A percentile compares a stretch with the other conserved stretches of the same genome.
These are phyloP conservation scores for Babylonia areolata DNA, from an alignment of 1,140 invertebrate genomes.

Conservation along the genomic window DNA sequence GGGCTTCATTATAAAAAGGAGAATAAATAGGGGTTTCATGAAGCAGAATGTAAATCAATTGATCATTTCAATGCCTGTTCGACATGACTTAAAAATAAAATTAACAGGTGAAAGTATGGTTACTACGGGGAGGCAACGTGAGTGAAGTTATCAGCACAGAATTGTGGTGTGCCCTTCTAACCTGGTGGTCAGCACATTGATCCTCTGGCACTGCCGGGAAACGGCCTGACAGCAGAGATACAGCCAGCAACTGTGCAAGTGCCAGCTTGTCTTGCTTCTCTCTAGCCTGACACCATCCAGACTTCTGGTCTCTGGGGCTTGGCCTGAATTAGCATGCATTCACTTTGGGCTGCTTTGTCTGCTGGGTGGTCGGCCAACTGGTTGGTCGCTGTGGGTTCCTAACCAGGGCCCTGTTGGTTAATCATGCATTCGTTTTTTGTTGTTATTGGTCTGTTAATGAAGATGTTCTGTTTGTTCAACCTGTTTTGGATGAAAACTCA, in stretches of 20 bases:
- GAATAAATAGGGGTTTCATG: too few relatives aligned
- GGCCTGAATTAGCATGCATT: constrained; percentile 7
- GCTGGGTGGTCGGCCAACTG: not conserved
- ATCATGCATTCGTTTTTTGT: too few relatives aligned
- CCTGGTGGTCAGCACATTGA: not conserved
- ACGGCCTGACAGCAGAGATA: not conserved
- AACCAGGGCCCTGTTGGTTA: not conserved
- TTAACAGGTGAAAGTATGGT: too few relatives aligned
- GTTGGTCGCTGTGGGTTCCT: not conserved
- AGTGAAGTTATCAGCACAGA: too few relatives aligned
- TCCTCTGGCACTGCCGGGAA: not conserved
- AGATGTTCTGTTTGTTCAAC: too few relatives aligned
- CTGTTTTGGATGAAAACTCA: too few relatives aligned
- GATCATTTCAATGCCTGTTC: too few relatives aligned
- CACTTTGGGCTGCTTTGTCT: not conserved
- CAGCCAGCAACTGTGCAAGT: not conserved
- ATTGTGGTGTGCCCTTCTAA: not conserved
- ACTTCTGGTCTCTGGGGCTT: not conserved
- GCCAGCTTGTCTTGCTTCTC: not conserved
- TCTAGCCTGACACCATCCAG: not conserved
- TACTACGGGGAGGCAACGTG: too few relatives aligned
- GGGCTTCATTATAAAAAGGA: too few relatives aligned
- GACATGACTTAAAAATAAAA: too few relatives aligned
- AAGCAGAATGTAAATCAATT: too few relatives aligned
- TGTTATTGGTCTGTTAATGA: too few relatives aligned